Conservation (phyloP, 2,113 vertebrate genomes). For the Sebastes fasciatus region DNA sequence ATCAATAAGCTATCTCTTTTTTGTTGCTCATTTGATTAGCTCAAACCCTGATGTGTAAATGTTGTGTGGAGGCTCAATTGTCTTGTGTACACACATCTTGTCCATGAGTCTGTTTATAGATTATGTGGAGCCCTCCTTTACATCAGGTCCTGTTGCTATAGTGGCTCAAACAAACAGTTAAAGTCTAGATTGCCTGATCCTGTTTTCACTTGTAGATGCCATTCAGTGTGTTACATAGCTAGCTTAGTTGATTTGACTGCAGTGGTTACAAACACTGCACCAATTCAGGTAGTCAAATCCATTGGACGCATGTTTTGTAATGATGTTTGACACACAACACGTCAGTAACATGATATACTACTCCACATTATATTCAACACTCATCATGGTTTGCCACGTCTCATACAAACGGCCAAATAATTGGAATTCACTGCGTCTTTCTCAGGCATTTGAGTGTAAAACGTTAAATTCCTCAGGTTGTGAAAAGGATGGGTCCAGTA, state of each 20-base stretch:
- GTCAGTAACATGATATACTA: not conserved
- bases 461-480: not conserved
- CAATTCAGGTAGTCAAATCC: not conserved
- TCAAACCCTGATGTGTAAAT: not conserved
- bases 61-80: not conserved
- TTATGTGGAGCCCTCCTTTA: not conserved
- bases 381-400: not conserved
- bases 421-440: not conserved
- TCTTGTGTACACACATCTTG: not conserved
- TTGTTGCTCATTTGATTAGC: not conserved
- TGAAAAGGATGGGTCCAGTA: slow-evolving; percentile 1
- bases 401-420: not conserved
- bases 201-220: not conserved
- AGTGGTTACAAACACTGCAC: not conserved
- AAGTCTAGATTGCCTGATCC: not conserved
- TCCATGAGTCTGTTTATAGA: not conserved
- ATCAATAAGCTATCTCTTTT: not conserved
- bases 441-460: not conserved
- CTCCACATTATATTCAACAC: not conserved
- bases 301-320: not conserved
- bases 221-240: not conserved
- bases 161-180: not conserved
- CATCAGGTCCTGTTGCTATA: not conserved
- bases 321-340: not conserved
- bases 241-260: not conserved